A percentile compares a stretch with the other conserved stretches of the same genome.
These are phyloP conservation scores for Melanerpes aurifrons DNA, from an alignment of 2,113 vertebrate species.

Conservation along the genomic window DNA sequence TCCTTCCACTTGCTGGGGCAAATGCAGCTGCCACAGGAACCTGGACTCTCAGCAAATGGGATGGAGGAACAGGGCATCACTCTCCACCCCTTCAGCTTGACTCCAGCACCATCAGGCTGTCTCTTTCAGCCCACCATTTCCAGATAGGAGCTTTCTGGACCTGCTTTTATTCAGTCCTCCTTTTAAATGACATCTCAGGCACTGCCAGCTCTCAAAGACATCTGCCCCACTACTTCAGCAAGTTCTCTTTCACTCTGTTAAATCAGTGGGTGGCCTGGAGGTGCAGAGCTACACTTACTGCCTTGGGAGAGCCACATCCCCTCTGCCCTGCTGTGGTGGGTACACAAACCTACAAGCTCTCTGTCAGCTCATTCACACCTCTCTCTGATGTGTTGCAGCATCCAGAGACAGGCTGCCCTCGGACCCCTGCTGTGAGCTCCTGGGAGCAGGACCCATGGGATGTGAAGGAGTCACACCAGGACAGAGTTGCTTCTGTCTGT, in stretches of 20 bases:
- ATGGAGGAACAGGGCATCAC: background rate
- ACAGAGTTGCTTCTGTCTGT: background rate
- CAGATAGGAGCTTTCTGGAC: background rate
- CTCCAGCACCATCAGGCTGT: background rate
- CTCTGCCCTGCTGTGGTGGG: background rate
- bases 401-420: background rate
- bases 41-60: too few species aligned
- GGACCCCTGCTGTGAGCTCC: background rate
- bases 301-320: background rate
- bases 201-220: background rate
- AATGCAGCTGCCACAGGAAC: background rate
- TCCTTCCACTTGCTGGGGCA: background rate
- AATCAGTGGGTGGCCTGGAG: background rate
- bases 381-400: background rate
- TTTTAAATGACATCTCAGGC: background rate
- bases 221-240: background rate
- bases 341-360: background rate
- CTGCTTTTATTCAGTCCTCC: background rate
- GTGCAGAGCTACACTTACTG: background rate
- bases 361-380: background rate
- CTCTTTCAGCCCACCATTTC: background rate
- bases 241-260: background rate
- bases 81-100: background rate
- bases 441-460: rapidly evolving
- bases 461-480: background rate